Base-by-base conservation (phyloP, 2,888 invertebrate genomes). In the Andrena trimmerana region DNA sequence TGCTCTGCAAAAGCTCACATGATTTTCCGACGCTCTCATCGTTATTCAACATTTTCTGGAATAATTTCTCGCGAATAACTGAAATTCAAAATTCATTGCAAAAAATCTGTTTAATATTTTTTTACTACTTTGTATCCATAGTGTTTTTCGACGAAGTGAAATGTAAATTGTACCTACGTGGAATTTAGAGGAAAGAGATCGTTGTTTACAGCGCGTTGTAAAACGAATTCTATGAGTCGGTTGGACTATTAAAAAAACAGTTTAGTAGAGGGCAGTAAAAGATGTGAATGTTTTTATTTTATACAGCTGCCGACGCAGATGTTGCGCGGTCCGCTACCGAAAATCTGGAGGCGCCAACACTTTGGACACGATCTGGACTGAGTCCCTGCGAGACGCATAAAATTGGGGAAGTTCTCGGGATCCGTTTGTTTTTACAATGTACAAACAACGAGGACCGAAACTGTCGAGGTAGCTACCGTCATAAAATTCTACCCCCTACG, bases 391-490 rank as follows among this genome's bases (percentile, higher is more conserved):
- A 7, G 59, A 0, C 68, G 20, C 69, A 36, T 74, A 54, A 73
- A 81, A 75, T 66, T 75, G 29, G 67, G 33, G 29, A 71, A 16
- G 4, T 82, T 83, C 81, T 72, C 50, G 27, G 62, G 76, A 84
- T 65, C 68, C 6, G 83, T 81, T 90, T 91, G 85, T 91, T 90
- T 90, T 87, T 79, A 85, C 78, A 80, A 77, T 85, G 78, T 86
- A 69, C 81, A 88, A 89, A 90, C 87, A 87, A 90, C 87, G 87
- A 81, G 84, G 74, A 74, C 66, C 72, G 77, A 62, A 75, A 81
- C 59, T 42, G 42, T 42, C 1, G 13, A 42, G 13, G 13, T 42
- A 42, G 42, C 42, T 13, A 4, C 42, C 16, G 16, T 42, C 42
- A 42, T 42, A 42, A 42, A 42, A 42, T 42, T 42, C 1, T 42